These are phyloP conservation scores for Adela reaumurella DNA, from an alignment of 2,888 invertebrate genomes.

Conservation along the genomic window DNA sequence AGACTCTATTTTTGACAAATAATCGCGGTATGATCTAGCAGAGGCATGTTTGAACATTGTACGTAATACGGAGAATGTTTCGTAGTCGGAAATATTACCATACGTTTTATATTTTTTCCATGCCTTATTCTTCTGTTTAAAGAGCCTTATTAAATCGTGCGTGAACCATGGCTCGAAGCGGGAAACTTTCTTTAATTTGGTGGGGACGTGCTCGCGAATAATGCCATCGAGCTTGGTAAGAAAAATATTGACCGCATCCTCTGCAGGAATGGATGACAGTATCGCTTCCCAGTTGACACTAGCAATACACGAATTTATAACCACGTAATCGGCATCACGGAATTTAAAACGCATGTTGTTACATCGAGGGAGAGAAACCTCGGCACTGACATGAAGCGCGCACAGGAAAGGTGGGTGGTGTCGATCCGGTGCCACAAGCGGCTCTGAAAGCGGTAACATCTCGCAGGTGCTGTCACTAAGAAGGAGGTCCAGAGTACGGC, in stretches of 20 bases:
- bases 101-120: slow-evolving; percentile 11
- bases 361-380: background rate
- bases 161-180: slow-evolving; percentile 4
- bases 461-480: background rate
- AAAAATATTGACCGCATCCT: slow-evolving; percentile 1
- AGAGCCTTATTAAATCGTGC: slow-evolving; percentile 6
- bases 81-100: slow-evolving; percentile 8
- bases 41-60: slow-evolving; percentile 8
- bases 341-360: background rate
- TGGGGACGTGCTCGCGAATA: slow-evolving; percentile 7
- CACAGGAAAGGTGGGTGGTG: background rate
- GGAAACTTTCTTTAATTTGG: slow-evolving; percentile 1
- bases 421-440: background rate
- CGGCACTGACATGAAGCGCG: background rate
- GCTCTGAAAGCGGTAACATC: background rate
- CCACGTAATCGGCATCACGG: background rate
- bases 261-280: background rate
- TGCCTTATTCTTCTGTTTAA: slow-evolving; percentile 9
- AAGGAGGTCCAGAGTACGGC: background rate
- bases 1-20: background rate
- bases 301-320: background rate
- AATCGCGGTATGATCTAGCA: background rate
- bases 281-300: background rate
- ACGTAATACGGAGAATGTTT: slow-evolving; percentile 7
- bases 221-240: slow-evolving; percentile 6